Evolutionary conservation across 2,888 invertebrate species (phyloP), one percentile per base, ranked within the genome.

Genomic region (Platycheirus rosarum): DNA sequence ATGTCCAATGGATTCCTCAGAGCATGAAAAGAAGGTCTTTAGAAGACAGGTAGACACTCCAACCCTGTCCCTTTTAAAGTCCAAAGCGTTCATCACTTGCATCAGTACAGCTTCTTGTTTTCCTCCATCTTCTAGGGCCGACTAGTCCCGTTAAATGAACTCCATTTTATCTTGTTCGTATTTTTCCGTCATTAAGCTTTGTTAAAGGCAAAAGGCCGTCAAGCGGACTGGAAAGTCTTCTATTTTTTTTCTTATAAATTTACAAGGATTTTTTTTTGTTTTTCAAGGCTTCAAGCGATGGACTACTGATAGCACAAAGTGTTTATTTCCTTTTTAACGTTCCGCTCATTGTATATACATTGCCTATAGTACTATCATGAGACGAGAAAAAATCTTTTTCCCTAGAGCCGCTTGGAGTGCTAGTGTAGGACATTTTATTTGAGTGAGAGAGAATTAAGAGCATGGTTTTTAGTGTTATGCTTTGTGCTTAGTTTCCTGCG

Each of bases 181-280:
- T 57, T 69, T 75, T 55, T 23, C 44, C 76, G 65, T 76, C 80
- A 76, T 76, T 70, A 80, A 70, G 51, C 57, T 75, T 60, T 60
- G 40, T 18, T 35, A 57, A 42, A 53, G 29, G 51, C 14, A 40
- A 57, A 53, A 29, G 42, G 16, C 16, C 9, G 16, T 11, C 26
- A 40, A 26, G 44, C 8, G 40, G 29, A 76, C 66, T 35, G 62
- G 40, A 62, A 55, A 32, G 55, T 5, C 26, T 14, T 40, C 11
- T 26, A 40, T 7, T 26, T 37, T 35, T 68, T 49, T 44, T 66
- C 66, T 76, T 14, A n/a, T 13, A 5, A 48, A 51, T 18, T 14
- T 13, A 40, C 2, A 42, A 32, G n/a, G 13, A 20, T 8, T 6
- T 60, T 18, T 16, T 23, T 40, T 48, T 40, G 23, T 32, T 8